Conservation (phyloP, 1,140 invertebrate species). For the Drosophila miranda region DNA sequence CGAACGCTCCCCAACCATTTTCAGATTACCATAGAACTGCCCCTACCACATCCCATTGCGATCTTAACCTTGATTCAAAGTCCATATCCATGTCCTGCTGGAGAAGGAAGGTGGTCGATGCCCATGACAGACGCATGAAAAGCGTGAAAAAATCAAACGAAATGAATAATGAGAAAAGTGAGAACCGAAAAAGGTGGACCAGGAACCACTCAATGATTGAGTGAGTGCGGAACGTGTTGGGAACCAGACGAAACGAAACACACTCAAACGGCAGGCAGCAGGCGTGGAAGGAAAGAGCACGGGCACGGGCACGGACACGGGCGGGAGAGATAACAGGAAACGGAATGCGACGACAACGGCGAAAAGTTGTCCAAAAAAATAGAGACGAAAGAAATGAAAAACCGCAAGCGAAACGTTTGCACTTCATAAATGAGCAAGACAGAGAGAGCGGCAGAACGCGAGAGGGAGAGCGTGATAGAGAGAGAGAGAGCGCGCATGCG, state of each 20-base stretch:
- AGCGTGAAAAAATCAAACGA: background rate
- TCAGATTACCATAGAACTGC: no score
- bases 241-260: conserved; percentile 46
- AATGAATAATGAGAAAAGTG: background rate
- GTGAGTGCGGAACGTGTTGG: conserved; percentile 11
- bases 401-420: conserved; percentile 81
- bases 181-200: background rate
- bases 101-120: no score
- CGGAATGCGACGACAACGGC: conserved; percentile 75
- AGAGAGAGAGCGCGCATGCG: background rate
- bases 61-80: conserved; percentile 39
- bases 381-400: conserved; percentile 50
- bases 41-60: no score
- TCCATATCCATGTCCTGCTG: conserved; percentile 27
- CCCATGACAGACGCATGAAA: conserved; percentile 4
- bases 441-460: conserved; percentile 19
- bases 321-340: conserved; percentile 55
- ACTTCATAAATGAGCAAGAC: conserved; percentile 79
- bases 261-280: conserved; percentile 12
- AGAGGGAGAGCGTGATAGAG: conserved; percentile 9
- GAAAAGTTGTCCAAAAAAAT: conserved; percentile 72
- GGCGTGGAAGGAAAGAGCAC: no score
- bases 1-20: background rate
- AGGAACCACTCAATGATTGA: conserved; percentile 29
- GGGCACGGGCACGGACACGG: background rate